Evolutionary conservation across 2,113 vertebrate species (phyloP).

Genomic region (Rhea americana): DNA sequence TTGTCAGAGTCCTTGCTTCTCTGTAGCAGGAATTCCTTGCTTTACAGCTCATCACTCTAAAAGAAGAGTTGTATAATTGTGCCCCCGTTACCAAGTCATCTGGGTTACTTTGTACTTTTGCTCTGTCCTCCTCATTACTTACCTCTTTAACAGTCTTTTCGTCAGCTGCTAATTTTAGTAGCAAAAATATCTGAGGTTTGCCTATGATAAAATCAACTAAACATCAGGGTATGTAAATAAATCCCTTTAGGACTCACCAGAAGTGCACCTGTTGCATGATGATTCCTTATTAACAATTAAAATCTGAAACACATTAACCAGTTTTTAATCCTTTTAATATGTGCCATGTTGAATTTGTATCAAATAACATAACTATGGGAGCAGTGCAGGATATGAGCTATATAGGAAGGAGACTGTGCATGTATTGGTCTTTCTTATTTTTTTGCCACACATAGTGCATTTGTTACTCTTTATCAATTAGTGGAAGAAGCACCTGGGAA

Average conservation of each 20-base stretch:
- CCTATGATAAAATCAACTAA: neutral
- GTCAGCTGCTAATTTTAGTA: neutral
- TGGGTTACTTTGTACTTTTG: neutral
- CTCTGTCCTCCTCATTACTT: neutral
- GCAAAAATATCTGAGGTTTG: neutral
- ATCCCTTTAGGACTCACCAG: neutral
- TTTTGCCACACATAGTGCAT: neutral
- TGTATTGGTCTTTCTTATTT: too few species aligned
- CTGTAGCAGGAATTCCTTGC: neutral
- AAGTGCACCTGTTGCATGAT: neutral
- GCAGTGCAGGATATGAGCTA: neutral
- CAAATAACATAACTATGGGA: neutral
- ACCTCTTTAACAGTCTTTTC: neutral
- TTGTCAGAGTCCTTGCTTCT: neutral
- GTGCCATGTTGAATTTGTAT: neutral
- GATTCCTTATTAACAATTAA: neutral
- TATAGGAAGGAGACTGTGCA: neutral
- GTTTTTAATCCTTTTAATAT: neutral
- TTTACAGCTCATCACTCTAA: neutral
- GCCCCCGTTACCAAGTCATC: neutral
- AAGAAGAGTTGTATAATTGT: neutral
- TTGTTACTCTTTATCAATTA: constrained; percentile 54
- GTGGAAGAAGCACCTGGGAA: constrained; percentile 17
- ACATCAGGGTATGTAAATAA: neutral
- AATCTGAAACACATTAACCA: neutral